Percentiles rank a stretch among this genome's conserved stretches.
phyloP scores from a whole-genome alignment of 2,113 vertebrate genomes.

The Pygoscelis adeliae region DNA sequence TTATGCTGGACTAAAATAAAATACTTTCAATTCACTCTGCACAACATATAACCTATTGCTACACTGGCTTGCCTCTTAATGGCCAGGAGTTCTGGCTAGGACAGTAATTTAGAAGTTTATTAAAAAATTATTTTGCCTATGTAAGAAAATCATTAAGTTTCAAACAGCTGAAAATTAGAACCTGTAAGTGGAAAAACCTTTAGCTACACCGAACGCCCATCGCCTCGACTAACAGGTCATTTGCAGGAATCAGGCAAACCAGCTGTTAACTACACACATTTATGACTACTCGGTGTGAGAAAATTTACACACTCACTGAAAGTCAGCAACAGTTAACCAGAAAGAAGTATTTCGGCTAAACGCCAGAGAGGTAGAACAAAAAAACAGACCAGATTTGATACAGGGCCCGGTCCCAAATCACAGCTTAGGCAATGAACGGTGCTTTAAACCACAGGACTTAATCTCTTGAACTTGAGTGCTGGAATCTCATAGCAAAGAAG shows the following conservation, averaged over 20 bases:
- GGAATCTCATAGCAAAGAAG: background rate
- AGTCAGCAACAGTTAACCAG: background rate
- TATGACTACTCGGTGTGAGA: background rate
- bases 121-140: background rate
- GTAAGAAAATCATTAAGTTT: background rate
- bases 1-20: background rate
- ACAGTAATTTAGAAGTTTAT: background rate
- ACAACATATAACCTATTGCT: background rate
- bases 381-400: background rate
- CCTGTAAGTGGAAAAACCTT: rapidly evolving
- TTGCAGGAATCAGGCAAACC: background rate
- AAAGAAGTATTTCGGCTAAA: background rate
- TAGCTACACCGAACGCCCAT: background rate
- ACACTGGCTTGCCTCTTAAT: background rate
- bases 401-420: rapidly evolving
- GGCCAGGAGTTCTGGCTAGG: background rate
- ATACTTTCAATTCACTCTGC: background rate
- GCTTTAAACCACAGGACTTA: background rate
- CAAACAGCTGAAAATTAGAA: background rate
- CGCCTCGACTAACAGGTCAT: background rate
- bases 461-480: background rate
- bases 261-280: background rate
- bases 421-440: background rate
- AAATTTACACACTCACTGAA: background rate
- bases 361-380: background rate